Base-by-base conservation (phyloP, 2,113 vertebrate species). In the Rhynchomys soricoides region DNA sequence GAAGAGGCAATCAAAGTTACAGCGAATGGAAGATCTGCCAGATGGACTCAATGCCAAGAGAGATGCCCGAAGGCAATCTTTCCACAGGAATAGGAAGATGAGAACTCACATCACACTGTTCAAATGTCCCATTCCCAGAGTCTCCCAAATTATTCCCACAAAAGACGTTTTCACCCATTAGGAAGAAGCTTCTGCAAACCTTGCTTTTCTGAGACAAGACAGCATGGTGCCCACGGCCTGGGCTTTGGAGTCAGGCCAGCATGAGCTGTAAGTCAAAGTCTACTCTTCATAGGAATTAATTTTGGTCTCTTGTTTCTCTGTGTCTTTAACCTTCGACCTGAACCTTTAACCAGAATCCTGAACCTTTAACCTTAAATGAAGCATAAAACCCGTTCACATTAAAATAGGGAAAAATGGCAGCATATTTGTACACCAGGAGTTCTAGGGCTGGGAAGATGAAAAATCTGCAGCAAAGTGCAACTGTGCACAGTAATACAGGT, bases 1-100 rank as follows among this genome's bases (percentile, higher is more conserved):
- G 40, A 64, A 70, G 4, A 55, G 93, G 81, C 93, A 59, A 34
- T 90, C 90, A 94, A 87, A 91, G 83, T 73, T 83, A 48, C 1
- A 45, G 64, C 52, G 81, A 68, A 71, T 21, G 74, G n/a, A 77
- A 43, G 77, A 64, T 37, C 31, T 70, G 40, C 75, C 77, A 78
- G 78, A n/a, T 52, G 24, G 57, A 93, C 26, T 50, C 50, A 21
- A 95, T 71, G 24, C 66, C 66, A 45, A 88, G 50, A 57, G 77
- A 59, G 19, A 22, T 19, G 9, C n/a, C 77, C 34, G 43, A 59
- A 73, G 45, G 78, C 26, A 68, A 22, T 16, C 40, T 22, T 50
- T 62, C 45, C 3, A 4, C 8, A 43, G 89, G 73, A 40, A 48
- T 52, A 29, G 74, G 34, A 1, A 0, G 79, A 66, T 48, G 64